Evolutionary conservation across 2,113 vertebrate genomes (phyloP).

Genomic region (Platichthys stellatus): DNA sequence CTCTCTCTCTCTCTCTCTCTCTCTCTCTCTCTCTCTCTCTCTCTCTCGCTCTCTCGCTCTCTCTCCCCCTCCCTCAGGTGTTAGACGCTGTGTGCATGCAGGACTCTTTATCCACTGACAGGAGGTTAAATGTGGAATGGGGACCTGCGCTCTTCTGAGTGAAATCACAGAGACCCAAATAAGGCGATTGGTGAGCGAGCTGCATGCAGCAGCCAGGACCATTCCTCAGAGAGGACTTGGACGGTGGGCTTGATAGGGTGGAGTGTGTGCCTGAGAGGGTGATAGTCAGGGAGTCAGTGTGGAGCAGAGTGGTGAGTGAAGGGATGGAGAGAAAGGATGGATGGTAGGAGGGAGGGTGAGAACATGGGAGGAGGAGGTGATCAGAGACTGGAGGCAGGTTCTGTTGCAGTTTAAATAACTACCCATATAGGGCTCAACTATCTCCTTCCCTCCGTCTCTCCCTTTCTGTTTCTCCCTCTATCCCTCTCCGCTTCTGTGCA

Average conservation of each 20-base stretch:
- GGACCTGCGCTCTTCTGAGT: conserved; percentile 51
- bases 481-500: conserved; percentile 36
- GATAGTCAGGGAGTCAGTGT: conserved; percentile 57
- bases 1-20: background rate
- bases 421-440: conserved; percentile 66
- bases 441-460: conserved; percentile 43
- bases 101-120: conserved; percentile 67
- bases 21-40: background rate
- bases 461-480: conserved; percentile 44
- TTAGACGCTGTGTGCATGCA: conserved; percentile 23
- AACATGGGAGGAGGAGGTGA: conserved; percentile 60
- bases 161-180: conserved; percentile 86
- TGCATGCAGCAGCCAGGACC: conserved; percentile 74
- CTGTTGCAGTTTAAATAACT: conserved; percentile 81
- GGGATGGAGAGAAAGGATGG: conserved; percentile 32
- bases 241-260: conserved; percentile 71
- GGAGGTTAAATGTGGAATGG: conserved; percentile 88
- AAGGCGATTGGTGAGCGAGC: conserved; percentile 84
- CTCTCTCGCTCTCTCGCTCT: conserved; percentile 9
- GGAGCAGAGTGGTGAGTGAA: conserved; percentile 63
- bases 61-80: conserved; percentile 9
- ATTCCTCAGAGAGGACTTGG: conserved; percentile 81
- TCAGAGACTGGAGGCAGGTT: conserved; percentile 76
- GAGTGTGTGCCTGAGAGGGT: conserved; percentile 48
- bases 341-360: conserved; percentile 40